Base-by-base conservation (phyloP, 2,888 invertebrate species). In the Leptopilina drosophilae region DNA sequence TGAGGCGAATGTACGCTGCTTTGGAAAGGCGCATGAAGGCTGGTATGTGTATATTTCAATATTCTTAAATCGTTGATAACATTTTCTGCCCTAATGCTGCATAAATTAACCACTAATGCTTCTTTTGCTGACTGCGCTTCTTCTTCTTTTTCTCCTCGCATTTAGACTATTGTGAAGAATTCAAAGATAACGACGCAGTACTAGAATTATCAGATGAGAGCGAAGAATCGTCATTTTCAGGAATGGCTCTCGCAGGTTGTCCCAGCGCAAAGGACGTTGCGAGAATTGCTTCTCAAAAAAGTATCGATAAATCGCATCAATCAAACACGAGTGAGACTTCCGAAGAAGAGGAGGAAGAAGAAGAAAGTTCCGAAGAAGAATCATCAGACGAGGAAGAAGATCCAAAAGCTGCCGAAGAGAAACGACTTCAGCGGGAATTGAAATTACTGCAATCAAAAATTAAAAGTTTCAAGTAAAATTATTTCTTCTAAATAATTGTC, bases 1-100 rank as follows among this genome's bases (percentile, higher is more conserved):
- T 95, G 81, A 96, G 95, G 90, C 94, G 95, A 88, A 95, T 94
- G 91, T 96, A 97, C 87, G 93, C 95, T 77, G 94, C 95, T 87
- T 91, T 97, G 82, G 97, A 97, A 90, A 96, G 95, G 91, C 91
- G 91, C 62, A 91, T 91, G 91, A 91, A 91, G 85, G 91, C 91
- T 64, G 91, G 91, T 91, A 83, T 6, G 53, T 42, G 42, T 42
- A 42, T 42, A 42, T 42, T 42, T 8, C 6, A 42, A 42, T n/a
- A n/a, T 46, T 67, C 40, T 26, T 56, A 46, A 15, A 53, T 67
- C 42, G 7, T 1, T 7, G 0, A 1, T 69, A 49, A 33, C 7
- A 56, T 67, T 40, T 49, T n/a, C 62, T 67, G 46, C 46, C 46
- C 1, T 49, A 49, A 49, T 15, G 9, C 15, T 67, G 5, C 46